Evolutionary conservation across 2,797 vertebrate species (phyloP), one percentile per base, ranked within the genome.

Genomic region (Chromobotia macracanthus): DNA sequence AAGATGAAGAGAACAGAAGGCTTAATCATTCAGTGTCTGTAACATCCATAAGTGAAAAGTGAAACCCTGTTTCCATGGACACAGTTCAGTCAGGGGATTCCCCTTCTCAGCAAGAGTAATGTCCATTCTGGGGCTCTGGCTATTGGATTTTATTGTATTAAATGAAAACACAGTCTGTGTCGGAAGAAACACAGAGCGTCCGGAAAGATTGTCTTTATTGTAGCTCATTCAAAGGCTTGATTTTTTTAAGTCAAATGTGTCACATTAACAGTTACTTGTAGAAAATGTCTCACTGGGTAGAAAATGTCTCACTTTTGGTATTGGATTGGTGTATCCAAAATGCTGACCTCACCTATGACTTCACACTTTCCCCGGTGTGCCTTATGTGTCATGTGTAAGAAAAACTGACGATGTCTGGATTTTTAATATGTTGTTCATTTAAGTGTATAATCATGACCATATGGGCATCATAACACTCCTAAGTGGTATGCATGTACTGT

Each of bases 101-200:
- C 86, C 83, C 75, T 82, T 68, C 56, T 19, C 11, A 9, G 72
- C 50, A 71, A 48, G 25, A 81, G 76, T 83, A 58, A 68, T 72
- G 70, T 53, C 65, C 66, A 28, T 61, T 46, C 50, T 35, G 44
- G 75, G 55, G 60, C 10, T 31, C 9, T 53, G 41, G 50, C 76
- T 50, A 69, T 72, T 66, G 50, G 56, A 55, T 64, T 70, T 64
- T 51, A 72, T 31, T 51, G 48, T 53, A 66, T 68, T 73, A 72
- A 74, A 79, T 77, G 35, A 76, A 74, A 73, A 53, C 28, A 58
- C 70, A 61, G 5, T 61, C 25, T 66, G 51, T 8, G 58, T 81
- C 75, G 79, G 51, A 72, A 79, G 51, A 74, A 56, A 56, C 60
- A 67, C 71, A 75, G 64, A 46, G 68, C 58, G 15, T 72, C 55